Conservation (phyloP, 2,797 vertebrate genomes). For the Lacerta agilis region DNA sequence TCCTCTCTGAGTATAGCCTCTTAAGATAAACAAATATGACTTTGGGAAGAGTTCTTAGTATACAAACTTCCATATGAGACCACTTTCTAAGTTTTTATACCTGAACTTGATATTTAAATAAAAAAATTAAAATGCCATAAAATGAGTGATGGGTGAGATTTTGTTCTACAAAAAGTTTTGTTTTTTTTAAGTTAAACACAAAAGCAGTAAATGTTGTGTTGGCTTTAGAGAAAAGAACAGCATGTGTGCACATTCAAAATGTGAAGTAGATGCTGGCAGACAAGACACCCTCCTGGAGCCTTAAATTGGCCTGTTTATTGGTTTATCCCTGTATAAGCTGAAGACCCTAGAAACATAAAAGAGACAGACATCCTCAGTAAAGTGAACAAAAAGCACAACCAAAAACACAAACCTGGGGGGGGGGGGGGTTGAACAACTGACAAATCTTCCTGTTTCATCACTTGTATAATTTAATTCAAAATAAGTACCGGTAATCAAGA, state of each 20-base stretch:
- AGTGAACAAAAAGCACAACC: background rate
- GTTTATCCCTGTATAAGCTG: background rate
- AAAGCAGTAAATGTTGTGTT: background rate
- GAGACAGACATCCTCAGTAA: background rate
- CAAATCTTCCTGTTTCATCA: no score
- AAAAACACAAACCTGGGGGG: no score
- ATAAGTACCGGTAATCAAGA: no score
- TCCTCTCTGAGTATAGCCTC: constrained; percentile 1
- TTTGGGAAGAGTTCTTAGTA: constrained; percentile 16
- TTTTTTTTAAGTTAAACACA: no score
- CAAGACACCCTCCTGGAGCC: background rate
- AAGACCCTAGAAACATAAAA: background rate
- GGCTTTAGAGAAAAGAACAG: background rate
- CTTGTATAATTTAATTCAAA: no score
- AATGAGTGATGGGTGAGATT: constrained; percentile 34
- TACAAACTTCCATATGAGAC: constrained; percentile 22
- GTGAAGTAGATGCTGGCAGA: background rate
- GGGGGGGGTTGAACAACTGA: no score
- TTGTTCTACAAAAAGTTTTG: background rate
- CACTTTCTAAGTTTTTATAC: constrained; percentile 3
- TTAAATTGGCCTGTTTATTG: background rate
- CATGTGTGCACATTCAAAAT: background rate
- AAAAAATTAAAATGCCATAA: constrained; percentile 33
- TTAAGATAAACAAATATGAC: background rate
- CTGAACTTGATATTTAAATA: constrained; percentile 29